phyloP scores from a whole-genome alignment of 2,888 invertebrate genomes.

The Aplocera efformata region DNA sequence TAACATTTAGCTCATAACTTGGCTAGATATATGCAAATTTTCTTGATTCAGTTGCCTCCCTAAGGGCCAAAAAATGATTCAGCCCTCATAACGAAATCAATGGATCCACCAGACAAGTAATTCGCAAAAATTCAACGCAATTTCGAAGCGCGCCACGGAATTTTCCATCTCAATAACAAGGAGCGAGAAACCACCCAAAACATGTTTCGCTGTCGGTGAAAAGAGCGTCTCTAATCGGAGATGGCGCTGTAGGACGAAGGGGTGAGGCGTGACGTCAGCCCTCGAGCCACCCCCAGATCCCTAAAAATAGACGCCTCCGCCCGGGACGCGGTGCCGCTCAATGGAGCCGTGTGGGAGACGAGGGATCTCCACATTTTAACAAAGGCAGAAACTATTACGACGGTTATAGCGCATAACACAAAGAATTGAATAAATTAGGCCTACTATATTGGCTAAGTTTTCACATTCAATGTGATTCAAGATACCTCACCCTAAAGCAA shows the following conservation, averaged over 20 bases:
- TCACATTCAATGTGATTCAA: slow-evolving; percentile 15
- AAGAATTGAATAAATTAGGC: slow-evolving; percentile 11
- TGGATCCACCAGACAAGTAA: slow-evolving; percentile 15
- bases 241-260: slow-evolving; percentile 32
- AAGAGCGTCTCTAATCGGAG: slow-evolving; percentile 44
- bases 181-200: slow-evolving; percentile 39
- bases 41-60: not conserved
- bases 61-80: slow-evolving; percentile 1
- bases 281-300: slow-evolving; percentile 45
- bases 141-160: slow-evolving; percentile 38
- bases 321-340: slow-evolving; percentile 61
- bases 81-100: slow-evolving; percentile 8
- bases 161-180: slow-evolving; percentile 43
- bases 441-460: slow-evolving; percentile 9
- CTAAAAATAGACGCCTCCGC: slow-evolving; percentile 71
- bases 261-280: slow-evolving; percentile 51
- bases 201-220: slow-evolving; percentile 50
- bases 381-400: slow-evolving; percentile 14
- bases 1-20: not conserved
- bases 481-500: slow-evolving; percentile 6
- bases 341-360: slow-evolving; percentile 56
- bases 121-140: slow-evolving; percentile 30
- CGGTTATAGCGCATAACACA: slow-evolving; percentile 14
- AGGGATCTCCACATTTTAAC: slow-evolving; percentile 24
- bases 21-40: too few species aligned